Conservation (phyloP, 1,140 invertebrate genomes). For the Ceratina calcarata region DNA sequence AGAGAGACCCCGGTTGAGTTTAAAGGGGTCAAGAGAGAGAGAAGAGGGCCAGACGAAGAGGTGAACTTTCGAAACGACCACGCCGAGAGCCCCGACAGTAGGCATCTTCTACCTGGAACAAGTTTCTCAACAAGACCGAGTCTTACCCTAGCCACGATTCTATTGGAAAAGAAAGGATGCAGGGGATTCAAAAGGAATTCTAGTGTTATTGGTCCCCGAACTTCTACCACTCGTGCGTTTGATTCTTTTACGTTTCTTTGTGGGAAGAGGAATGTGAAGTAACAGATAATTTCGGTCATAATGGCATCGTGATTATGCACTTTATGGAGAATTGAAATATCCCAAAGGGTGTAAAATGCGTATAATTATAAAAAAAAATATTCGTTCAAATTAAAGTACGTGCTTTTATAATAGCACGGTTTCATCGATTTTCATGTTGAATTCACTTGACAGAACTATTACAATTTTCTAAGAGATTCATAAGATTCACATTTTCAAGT, state of each 20-base stretch:
- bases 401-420: no score
- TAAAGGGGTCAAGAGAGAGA: conserved; percentile 28
- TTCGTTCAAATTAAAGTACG: no score
- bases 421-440: no score
- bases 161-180: conserved; percentile 16
- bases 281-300: not conserved
- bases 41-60: conserved; percentile 23
- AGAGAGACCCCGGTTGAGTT: not conserved
- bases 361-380: no score
- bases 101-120: conserved; percentile 45
- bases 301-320: no score
- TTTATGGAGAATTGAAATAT: no score
- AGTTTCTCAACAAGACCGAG: conserved; percentile 59
- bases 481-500: no score
- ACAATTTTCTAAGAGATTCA: no score
- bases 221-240: conserved; percentile 8
- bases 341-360: no score
- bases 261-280: not conserved
- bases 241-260: conserved; percentile 32
- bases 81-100: conserved; percentile 29
- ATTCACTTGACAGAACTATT: no score
- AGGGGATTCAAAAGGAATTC: conserved; percentile 30
- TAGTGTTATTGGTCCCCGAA: conserved; percentile 15
- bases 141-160: conserved; percentile 44
- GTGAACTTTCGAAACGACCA: conserved; percentile 49